These are phyloP conservation scores for Leptopilina boulardi DNA, from an alignment of 1,140 invertebrate species.

Conservation along the genomic window DNA sequence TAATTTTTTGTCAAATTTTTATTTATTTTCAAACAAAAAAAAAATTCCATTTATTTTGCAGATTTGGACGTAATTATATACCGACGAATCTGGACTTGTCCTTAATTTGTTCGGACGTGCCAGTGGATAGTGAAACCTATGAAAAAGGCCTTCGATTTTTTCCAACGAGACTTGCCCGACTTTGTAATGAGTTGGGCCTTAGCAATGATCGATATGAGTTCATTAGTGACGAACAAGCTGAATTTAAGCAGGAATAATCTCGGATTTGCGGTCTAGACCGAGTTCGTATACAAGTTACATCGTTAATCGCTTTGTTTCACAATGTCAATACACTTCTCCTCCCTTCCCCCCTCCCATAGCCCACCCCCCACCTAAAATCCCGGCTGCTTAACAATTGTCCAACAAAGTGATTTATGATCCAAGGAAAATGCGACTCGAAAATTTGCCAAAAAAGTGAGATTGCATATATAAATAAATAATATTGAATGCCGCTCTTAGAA, in stretches of 20 bases:
- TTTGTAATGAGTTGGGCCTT: slow-evolving; percentile 57
- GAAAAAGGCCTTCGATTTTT: slow-evolving; percentile 47
- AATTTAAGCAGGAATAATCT: slow-evolving; percentile 45
- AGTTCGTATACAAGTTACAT: slow-evolving; percentile 1
- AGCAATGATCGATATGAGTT: slow-evolving; percentile 20
- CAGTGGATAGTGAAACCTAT: slow-evolving; percentile 40
- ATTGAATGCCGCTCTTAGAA: no score
- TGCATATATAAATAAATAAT: no score
- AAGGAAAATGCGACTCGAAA: background rate
- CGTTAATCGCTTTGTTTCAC: slow-evolving; percentile 21
- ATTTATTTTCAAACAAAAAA: no score
- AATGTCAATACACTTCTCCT: background rate
- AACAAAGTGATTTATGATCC: slow-evolving; percentile 7
- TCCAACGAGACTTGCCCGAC: slow-evolving; percentile 51
- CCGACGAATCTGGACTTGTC: slow-evolving; percentile 51
- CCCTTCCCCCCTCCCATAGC: no score
- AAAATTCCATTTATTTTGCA: background rate
- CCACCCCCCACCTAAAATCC: no score
- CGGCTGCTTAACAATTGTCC: slow-evolving; percentile 3
- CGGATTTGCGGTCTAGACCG: slow-evolving; percentile 30
- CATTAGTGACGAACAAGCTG: slow-evolving; percentile 46
- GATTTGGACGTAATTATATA: slow-evolving; percentile 58
- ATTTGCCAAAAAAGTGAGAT: slow-evolving; percentile 7
- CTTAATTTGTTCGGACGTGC: slow-evolving; percentile 56
- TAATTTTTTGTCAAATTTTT: no score